Evolutionary conservation across 2,797 vertebrate species (phyloP).

Genomic region (Poliocrania exsul): DNA sequence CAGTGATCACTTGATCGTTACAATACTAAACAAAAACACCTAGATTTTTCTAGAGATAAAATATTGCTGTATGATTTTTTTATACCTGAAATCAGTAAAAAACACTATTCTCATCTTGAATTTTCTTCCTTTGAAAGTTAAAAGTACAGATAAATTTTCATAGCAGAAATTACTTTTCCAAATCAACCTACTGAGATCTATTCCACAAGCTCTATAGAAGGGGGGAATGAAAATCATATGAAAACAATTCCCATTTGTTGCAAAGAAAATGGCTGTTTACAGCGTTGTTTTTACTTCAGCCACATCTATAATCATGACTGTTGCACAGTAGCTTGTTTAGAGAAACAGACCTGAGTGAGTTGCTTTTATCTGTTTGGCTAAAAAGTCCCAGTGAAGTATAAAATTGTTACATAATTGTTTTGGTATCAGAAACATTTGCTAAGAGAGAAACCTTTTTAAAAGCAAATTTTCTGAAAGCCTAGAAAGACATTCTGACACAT

Average conservation of each 20-base stretch:
- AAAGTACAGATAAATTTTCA: not conserved
- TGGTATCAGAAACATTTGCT: not conserved
- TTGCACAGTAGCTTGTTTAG: not conserved
- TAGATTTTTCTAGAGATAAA: not conserved
- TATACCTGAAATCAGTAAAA: not conserved
- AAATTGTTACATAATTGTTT: not conserved
- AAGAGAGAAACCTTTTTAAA: not conserved
- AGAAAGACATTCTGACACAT: not conserved
- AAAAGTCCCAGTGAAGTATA: not conserved
- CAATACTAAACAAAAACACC: not conserved
- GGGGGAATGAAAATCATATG: not conserved
- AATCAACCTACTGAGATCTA: not conserved
- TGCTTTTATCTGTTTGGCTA: not conserved
- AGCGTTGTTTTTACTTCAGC: not conserved
- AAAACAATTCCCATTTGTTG: not conserved
- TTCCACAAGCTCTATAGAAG: not conserved
- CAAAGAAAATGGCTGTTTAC: not conserved
- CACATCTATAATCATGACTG: not conserved
- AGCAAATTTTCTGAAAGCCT: not conserved
- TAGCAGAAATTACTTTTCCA: not conserved
- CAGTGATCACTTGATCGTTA: not conserved
- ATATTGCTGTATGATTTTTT: not conserved
- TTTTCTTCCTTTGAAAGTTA: not conserved
- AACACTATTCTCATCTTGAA: not conserved
- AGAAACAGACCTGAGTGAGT: not conserved